phyloP scores from a whole-genome alignment of 2,797 vertebrate species.

The Parauchenoglanis ngamensis region DNA sequence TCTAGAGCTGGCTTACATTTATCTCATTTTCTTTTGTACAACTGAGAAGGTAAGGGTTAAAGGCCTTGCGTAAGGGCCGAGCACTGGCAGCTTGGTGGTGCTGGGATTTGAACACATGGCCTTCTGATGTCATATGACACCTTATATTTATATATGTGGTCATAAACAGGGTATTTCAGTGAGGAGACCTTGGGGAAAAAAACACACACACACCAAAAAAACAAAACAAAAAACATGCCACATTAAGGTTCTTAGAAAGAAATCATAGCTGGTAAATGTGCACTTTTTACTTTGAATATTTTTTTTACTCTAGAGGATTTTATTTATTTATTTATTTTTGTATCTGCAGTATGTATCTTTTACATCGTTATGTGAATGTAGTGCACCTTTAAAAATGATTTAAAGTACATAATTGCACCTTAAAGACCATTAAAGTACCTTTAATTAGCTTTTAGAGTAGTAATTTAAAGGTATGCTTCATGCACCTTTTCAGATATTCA shows the following conservation, averaged over 20 bases:
- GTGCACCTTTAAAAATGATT: conserved; percentile 12
- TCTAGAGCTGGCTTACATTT: not conserved
- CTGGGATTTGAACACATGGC: not conserved
- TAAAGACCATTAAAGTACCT: conserved; percentile 7
- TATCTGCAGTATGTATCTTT: not conserved
- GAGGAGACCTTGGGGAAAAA: not conserved
- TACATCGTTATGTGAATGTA: not conserved
- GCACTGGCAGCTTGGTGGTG: not conserved
- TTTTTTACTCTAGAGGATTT: not conserved
- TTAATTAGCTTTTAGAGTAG: conserved; percentile 16
- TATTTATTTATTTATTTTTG: not conserved
- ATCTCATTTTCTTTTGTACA: not conserved
- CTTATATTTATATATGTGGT: not conserved
- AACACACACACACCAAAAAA: too few relatives aligned
- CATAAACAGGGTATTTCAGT: not conserved
- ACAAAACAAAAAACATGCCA: not conserved
- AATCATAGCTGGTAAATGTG: not conserved
- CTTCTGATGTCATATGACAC: not conserved
- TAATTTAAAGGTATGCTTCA: not conserved
- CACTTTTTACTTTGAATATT: not conserved
- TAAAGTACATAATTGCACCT: not conserved
- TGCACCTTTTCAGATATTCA: not conserved
- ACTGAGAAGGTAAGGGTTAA: not conserved
- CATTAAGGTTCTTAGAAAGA: not conserved
- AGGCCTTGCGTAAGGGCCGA: not conserved